Conservation (phyloP, 2,113 vertebrate species). For the Pluvialis apricaria region DNA sequence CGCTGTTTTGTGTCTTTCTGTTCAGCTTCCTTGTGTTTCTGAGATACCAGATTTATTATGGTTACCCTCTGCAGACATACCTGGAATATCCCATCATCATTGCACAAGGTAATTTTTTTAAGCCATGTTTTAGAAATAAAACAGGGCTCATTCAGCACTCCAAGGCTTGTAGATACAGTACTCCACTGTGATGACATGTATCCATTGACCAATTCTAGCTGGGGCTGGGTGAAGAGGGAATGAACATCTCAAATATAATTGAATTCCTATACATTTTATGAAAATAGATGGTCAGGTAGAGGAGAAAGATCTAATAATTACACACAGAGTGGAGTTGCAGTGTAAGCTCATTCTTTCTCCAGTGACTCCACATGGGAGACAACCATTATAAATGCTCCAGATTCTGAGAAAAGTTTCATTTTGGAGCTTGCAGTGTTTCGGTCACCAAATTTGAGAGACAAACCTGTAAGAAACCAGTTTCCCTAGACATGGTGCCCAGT, state of each 20-base stretch:
- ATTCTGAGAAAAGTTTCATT: background rate
- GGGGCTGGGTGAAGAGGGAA: background rate
- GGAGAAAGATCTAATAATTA: background rate
- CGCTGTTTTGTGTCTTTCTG: background rate
- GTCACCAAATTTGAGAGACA: background rate
- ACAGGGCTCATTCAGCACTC: background rate
- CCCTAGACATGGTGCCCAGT: background rate
- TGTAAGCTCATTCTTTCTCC: background rate
- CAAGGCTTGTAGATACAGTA: background rate
- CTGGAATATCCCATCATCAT: slow-evolving; percentile 94
- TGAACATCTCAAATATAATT: background rate
- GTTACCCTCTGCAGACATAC: slow-evolving; percentile 87
- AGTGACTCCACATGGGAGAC: background rate
- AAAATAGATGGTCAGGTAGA: background rate
- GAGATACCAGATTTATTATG: slow-evolving; percentile 91
- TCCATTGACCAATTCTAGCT: background rate
- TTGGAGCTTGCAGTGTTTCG: background rate
- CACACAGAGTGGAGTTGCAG: background rate
- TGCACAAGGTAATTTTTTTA: slow-evolving; percentile 83
- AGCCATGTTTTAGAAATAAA: background rate
- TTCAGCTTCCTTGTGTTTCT: slow-evolving; percentile 90
- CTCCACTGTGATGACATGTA: background rate
- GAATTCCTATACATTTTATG: background rate
- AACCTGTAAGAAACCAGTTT: background rate
- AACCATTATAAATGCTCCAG: background rate